A percentile compares a stretch with the other conserved stretches of the same genome.
These are phyloP conservation scores for Actinopyga echinites DNA, from an alignment of 53 echinoderm and acorn worm species.

Conservation along the genomic window DNA sequence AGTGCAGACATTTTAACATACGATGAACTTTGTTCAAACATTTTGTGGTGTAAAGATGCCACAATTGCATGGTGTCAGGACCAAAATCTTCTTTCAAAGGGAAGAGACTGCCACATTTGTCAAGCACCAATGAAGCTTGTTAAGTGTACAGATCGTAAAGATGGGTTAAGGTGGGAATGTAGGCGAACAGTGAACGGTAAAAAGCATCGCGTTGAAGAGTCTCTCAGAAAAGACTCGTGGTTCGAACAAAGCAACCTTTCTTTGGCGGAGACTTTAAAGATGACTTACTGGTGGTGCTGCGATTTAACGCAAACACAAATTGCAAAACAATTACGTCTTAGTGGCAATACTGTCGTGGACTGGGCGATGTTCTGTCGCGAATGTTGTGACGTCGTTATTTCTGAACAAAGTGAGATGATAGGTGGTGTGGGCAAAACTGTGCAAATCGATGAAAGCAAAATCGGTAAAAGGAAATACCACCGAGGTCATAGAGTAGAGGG, in stretches of 20 bases:
- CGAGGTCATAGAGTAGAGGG: constrained; percentile 23
- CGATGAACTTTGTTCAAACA: not conserved
- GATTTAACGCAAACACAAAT: constrained; percentile 36
- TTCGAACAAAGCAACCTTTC: constrained; percentile 46
- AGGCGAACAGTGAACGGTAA: not conserved
- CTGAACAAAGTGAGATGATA: not conserved
- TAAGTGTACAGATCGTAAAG: not conserved
- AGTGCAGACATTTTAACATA: not conserved
- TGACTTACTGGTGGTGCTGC: constrained; percentile 53
- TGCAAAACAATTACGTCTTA: constrained; percentile 10
- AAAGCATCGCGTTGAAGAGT: constrained; percentile 15
- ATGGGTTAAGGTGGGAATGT: constrained; percentile 36
- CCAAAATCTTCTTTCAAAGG: constrained; percentile 2
- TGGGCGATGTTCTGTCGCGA: constrained; percentile 59
- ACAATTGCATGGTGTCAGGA: constrained; percentile 5
- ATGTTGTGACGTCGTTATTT: constrained; percentile 5
- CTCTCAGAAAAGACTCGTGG: constrained; percentile 34
- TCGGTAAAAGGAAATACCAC: constrained; percentile 24
- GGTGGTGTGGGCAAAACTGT: not conserved
- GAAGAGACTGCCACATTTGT: not conserved
- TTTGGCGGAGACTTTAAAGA: constrained; percentile 30
- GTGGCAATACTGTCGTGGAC: constrained; percentile 34
- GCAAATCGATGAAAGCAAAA: constrained; percentile 31
- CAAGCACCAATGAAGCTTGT: not conserved
- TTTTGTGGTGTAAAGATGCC: not conserved